Evolutionary conservation across 1,140 invertebrate genomes (phyloP), one percentile per base, ranked within the genome.

Genomic region (Uloborus diversus): DNA sequence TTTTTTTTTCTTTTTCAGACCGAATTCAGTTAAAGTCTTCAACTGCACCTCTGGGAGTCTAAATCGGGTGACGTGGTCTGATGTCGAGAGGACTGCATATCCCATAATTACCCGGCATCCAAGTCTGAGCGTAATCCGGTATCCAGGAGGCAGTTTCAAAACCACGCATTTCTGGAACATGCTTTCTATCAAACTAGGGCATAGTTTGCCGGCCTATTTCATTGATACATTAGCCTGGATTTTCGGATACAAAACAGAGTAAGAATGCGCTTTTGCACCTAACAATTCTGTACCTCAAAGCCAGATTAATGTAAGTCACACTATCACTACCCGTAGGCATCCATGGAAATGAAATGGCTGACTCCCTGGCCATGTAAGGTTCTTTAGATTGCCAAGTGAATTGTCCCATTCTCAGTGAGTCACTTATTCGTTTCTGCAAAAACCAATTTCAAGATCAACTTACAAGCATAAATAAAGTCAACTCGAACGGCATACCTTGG

Each of bases 1-100:
- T 20, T 3, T 28, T 23, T 28, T 27, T 33, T 11, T 33, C 49
- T 66, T 4, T 4, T 47, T 5, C 64, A 91, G 90, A 62, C 88
- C 87, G 1, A 90, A 90, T 42, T 85, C 82, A 91, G 91, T 94
- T 20, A 89, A 91, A 56, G 91, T 99, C 42, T 98, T 94, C 87
- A 96, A 99, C 85, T 92, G 92, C 83, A 96, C 96, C 0, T 94
- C 95, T 0, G 96, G 96, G 62, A 92, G 93, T 0, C 89, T 91
- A 57, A 96, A 96, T 81, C 94, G 95, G 9, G 95, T 98, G 87
- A 90, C 89, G 20, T 99, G 96, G 94, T 87, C 88, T 1, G 87
- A 89, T 5, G 78, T 84, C 13, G 81, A 84, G 37, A 32, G 66
- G 0, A 75, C 82, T 1, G 76, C 79, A 2, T 82, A 82, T 53